Evolutionary conservation across 2,797 vertebrate species (phyloP).

Genomic region (Spheniscus humboldti): DNA sequence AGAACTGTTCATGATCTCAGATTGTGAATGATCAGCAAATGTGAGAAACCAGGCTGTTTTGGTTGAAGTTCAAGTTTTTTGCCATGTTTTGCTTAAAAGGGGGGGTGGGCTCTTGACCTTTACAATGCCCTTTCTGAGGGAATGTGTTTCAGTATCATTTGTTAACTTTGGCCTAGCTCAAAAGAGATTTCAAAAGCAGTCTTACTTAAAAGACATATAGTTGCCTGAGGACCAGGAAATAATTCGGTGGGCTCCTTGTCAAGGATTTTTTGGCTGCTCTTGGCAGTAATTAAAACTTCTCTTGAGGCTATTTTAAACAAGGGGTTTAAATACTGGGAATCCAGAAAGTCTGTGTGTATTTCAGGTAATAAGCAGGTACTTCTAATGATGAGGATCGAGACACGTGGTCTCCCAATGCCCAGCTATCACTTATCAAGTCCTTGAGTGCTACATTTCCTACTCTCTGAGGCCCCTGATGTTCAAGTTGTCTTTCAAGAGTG

Average conservation of each 20-base stretch:
- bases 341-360: not conserved
- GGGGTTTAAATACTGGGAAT: not conserved
- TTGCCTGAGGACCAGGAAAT: not conserved
- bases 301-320: not conserved
- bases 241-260: not conserved
- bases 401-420: too few relatives aligned
- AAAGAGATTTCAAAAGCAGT: not conserved
- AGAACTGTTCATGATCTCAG: not conserved
- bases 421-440: not conserved
- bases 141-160: not conserved
- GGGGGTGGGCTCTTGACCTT: not conserved
- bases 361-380: not conserved
- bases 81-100: not conserved
- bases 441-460: not conserved
- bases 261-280: not conserved
- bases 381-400: not conserved
- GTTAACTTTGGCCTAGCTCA: not conserved
- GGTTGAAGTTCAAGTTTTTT: not conserved
- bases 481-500: not conserved
- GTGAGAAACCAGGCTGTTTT: not conserved
- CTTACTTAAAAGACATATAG: not conserved
- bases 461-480: not conserved
- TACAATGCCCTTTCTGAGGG: not conserved
- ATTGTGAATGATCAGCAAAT: not conserved
- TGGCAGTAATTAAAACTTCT: not conserved